These are phyloP conservation scores for Drosophila maculinotata DNA, from an alignment of 2,888 invertebrate species.

Conservation along the genomic window DNA sequence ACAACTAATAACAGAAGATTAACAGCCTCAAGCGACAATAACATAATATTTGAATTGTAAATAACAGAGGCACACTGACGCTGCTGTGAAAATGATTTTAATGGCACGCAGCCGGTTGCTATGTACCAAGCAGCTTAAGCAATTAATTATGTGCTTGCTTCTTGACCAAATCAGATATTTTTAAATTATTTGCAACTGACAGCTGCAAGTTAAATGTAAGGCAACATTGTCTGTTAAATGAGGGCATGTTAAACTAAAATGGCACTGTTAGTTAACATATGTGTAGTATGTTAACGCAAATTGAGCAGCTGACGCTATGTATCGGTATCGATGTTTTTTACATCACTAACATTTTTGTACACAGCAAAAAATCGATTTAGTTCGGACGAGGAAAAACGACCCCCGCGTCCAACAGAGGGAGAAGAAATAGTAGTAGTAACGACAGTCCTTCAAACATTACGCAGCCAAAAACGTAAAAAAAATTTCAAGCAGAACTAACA, in stretches of 20 bases:
- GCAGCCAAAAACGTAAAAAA: conserved; percentile 58
- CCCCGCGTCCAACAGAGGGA: conserved; percentile 70
- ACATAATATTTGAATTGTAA: background rate
- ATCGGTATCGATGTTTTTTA: conserved; percentile 33
- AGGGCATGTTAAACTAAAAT: background rate
- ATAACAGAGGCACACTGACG: too few relatives aligned
- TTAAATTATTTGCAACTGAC: background rate
- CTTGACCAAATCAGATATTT: background rate
- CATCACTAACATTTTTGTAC: conserved; percentile 68
- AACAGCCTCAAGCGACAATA: background rate
- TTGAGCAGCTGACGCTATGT: conserved; percentile 7
- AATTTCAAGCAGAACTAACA: conserved; percentile 33
- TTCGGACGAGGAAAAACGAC: conserved; percentile 66
- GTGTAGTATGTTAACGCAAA: conserved; percentile 19
- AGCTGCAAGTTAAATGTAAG: conserved; percentile 1
- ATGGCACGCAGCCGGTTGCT: too few relatives aligned
- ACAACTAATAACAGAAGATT: too few relatives aligned
- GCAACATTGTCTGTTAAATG: background rate
- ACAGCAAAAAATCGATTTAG: conserved; percentile 72
- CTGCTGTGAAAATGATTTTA: too few relatives aligned
- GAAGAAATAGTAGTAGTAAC: conserved; percentile 78
- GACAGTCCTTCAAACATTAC: conserved; percentile 77
- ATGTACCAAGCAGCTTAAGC: too few relatives aligned
- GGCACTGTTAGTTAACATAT: conserved; percentile 26
- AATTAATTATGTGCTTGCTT: too few relatives aligned